Evolutionary conservation across 2,113 vertebrate species (phyloP).

Genomic region (Camelus dromedarius): DNA sequence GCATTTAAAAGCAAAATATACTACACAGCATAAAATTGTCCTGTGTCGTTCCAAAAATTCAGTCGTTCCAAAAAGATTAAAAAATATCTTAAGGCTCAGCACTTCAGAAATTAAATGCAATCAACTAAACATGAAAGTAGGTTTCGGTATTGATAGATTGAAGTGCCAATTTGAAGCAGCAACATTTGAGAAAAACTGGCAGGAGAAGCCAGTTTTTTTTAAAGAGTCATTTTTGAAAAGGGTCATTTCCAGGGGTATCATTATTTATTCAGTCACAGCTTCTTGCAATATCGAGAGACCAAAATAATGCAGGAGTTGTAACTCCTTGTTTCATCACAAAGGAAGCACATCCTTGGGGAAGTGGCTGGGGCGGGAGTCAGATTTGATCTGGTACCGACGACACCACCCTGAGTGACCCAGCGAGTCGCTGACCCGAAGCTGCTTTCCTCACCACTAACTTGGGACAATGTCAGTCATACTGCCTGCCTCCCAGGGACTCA

Average conservation of each 20-base stretch:
- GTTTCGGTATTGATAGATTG: not conserved
- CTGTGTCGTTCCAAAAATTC: not conserved
- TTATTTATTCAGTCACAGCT: not conserved
- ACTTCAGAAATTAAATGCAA: constrained; percentile 41
- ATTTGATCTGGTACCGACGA: not conserved
- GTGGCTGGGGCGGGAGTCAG: not conserved
- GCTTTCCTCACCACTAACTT: not conserved
- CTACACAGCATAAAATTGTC: constrained; percentile 26
- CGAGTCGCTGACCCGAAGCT: not conserved
- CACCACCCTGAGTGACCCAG: not conserved
- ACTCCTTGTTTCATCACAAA: not conserved
- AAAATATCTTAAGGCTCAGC: constrained; percentile 10
- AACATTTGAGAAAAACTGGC: constrained; percentile 55
- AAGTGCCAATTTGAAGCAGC: not conserved
- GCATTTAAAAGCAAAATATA: constrained; percentile 55
- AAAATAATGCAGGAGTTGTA: not conserved
- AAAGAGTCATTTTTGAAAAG: not conserved
- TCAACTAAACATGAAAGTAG: constrained; percentile 2
- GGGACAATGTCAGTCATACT: not conserved
- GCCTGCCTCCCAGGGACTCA: not conserved
- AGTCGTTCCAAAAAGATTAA: not conserved
- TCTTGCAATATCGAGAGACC: not conserved
- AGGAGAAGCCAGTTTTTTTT: not conserved
- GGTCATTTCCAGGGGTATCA: constrained; percentile 9
- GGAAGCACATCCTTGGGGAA: rapidly evolving